Evolutionary conservation across 2,888 invertebrate species (phyloP).

Genomic region (Monochamus alternatus): DNA sequence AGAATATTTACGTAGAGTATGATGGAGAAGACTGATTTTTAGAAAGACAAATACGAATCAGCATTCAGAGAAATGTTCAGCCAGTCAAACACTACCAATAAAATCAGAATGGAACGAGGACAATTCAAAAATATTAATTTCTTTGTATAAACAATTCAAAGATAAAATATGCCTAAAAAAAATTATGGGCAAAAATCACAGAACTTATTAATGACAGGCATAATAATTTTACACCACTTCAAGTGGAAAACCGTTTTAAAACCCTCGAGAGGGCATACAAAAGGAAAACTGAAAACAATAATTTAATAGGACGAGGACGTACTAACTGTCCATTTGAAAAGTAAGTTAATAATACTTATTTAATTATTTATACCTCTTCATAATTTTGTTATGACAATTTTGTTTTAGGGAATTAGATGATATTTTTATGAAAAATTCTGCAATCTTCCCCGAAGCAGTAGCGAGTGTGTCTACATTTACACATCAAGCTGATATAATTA

Average conservation of each 20-base stretch:
- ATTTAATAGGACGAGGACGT: not conserved
- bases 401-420: no score
- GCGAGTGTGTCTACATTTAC: not conserved
- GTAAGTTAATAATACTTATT: not conserved
- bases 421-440: not conserved
- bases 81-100: no score
- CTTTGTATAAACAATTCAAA: no score
- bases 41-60: no score
- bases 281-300: constrained; percentile 1
- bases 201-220: no score
- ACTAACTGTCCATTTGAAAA: not conserved
- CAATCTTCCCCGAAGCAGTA: constrained; percentile 7
- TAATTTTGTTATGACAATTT: not conserved
- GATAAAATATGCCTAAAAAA: no score
- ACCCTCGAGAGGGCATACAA: not conserved
- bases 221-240: not conserved
- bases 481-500: not conserved
- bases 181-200: no score
- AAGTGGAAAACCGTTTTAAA: not conserved
- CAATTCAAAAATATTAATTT: no score
- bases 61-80: no score
- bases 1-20: no score
- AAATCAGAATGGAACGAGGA: no score
- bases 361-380: not conserved
- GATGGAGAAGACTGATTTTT: no score